phyloP scores from a whole-genome alignment of 2,113 vertebrate genomes.

The Dasyprocta punctata region DNA sequence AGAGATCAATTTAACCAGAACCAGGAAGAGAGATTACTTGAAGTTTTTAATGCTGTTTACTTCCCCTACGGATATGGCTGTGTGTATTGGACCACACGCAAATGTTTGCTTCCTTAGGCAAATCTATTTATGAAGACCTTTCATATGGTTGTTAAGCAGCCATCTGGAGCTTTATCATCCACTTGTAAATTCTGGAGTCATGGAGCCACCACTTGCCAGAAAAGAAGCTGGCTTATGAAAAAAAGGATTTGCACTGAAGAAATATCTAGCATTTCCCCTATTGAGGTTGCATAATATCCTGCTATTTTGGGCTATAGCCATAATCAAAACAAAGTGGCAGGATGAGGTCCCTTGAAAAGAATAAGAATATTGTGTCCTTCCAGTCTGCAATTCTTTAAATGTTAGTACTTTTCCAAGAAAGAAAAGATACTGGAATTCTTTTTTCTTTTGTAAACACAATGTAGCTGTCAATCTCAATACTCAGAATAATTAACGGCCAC shows the following conservation, averaged over 20 bases:
- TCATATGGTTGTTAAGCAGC: conserved; percentile 21
- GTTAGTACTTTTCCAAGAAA: conserved; percentile 32
- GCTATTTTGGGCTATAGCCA: background rate
- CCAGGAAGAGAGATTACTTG: background rate
- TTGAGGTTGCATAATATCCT: background rate
- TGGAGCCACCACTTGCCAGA: background rate
- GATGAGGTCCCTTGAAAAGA: conserved; percentile 1
- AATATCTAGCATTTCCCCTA: background rate
- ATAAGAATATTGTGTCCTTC: background rate
- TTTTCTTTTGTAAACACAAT: background rate
- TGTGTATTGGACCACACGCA: background rate
- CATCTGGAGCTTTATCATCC: background rate
- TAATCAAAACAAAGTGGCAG: background rate
- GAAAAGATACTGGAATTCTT: background rate
- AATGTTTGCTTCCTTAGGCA: conserved; percentile 26
- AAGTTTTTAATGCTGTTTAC: background rate
- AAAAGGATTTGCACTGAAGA: background rate
- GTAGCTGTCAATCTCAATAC: background rate
- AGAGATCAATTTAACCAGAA: conserved; percentile 2
- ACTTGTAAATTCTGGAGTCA: background rate
- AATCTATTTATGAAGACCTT: conserved; percentile 9
- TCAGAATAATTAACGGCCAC: background rate
- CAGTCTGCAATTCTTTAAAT: background rate
- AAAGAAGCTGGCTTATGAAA: background rate
- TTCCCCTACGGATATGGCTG: background rate